Base-by-base conservation (phyloP, 1,140 invertebrate genomes). In the Hypsibius dujardini region DNA sequence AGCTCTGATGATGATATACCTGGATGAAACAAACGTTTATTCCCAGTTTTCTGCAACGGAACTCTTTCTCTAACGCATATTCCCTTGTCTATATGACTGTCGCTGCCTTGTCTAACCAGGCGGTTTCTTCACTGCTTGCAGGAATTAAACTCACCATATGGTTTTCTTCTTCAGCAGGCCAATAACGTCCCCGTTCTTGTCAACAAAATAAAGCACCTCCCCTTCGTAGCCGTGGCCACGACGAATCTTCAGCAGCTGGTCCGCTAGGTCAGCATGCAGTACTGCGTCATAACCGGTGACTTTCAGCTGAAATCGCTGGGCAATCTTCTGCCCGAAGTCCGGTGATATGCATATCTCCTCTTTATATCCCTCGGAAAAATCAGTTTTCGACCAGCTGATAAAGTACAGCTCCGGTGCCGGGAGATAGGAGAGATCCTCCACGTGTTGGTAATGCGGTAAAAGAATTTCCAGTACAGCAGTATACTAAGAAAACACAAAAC, bases 161-260 rank as follows among this genome's bases (percentile, higher is more conserved):
- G 81, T 82, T 75, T 83, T 83, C 76, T 81, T 81, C 73, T 83
- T 83, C 45, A 82, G 73, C 2, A 83, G 59, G 15, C 82, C 82
- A 72, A 82, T 80, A 0, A 81, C 79, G 72, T 75, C 74, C 28
- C 75, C 72, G 46, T 76, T 62, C 45, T 73, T 72, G 73, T 82
- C 80, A 3, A 82, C 46, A 74, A 81, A 83, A 75, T 81, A 83
- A 15, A 83, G 72, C 1, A 83, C 82, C 73, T 80, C 78, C 2
- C 82, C 82, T 75, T 83, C 82, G 73, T 76, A 77, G 47, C 77
- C 75, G 71, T 77, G 77, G 2, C 77, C 79, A 70, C 74, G 71
- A 67, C 81, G 76, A 46, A 81, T 76, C 78, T 80, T 69, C 42
- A 73, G 1, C 73, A 77, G 74, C 59, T 73, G 72, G 40, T 72